phyloP scores from a whole-genome alignment of 2,113 vertebrate genomes.

The Lophochroa leadbeateri region DNA sequence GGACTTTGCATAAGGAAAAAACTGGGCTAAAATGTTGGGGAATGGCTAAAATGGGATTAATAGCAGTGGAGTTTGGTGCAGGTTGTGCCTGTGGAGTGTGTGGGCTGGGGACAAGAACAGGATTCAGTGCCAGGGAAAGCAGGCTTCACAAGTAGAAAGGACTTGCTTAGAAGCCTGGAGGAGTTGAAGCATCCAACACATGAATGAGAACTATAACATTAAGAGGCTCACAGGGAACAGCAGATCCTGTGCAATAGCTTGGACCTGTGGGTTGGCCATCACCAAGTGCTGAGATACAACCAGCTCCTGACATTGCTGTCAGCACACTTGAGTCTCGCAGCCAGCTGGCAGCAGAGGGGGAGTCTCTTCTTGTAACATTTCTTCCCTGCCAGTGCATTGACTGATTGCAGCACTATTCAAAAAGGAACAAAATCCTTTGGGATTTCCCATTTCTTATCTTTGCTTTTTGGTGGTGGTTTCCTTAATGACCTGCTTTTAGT shows the following conservation, averaged over 20 bases:
- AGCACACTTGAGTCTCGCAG: neutral
- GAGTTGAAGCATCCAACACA: neutral
- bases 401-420: neutral
- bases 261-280: neutral
- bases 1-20: neutral
- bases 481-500: constrained; percentile 34
- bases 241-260: neutral
- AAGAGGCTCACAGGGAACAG: neutral
- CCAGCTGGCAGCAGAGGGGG: constrained; percentile 33
- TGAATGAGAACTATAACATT: neutral
- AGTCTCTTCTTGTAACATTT: neutral
- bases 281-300: neutral
- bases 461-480: neutral
- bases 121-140: neutral
- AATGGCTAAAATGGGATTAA: neutral
- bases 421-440: neutral
- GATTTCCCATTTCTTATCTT: neutral
- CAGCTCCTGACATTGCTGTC: neutral
- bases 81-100: neutral
- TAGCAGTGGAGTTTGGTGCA: neutral
- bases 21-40: too few species aligned
- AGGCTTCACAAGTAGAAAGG: neutral
- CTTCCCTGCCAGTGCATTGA: neutral
- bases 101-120: neutral
- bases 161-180: neutral